Base-by-base conservation (phyloP, 2,113 vertebrate genomes). In the Alligator mississippiensis region DNA sequence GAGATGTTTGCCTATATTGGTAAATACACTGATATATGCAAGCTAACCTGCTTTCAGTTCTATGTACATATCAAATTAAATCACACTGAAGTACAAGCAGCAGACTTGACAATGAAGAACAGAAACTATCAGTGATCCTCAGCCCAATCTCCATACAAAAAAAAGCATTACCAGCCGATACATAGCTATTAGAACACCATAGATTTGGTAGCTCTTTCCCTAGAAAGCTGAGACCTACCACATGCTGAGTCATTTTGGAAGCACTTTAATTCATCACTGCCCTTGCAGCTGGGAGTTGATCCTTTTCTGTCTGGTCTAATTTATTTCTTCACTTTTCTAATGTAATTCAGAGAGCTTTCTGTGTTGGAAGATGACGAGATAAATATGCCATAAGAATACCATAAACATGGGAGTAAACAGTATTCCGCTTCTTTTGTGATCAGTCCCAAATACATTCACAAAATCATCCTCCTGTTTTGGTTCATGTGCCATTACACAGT, bases 361-460 rank as follows among this genome's bases (percentile, higher is more conserved):
- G 14, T 15, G 63, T 6, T 28, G 61, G 28, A 14, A 14, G 27
- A 64, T 47, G 47, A 8, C 9, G 47, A 47, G 47, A 47, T 47
- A 9, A 47, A 47, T 47, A 47, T 47, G 47, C 47, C 47, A 47
- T 47, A 47, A 47, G 47, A 47, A 47, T 47, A 47, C 47, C 8
- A 47, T 47, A 47, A 47, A 47, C 87, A 89, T 22, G 11, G 9
- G 62, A 75, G 34, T 30, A 27, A 62, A 68, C 30, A 18, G 25
- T 72, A 5, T 1, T 75, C 14, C 47, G 0, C 1, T 10, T 3
- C 1, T 76, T 15, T 22, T 12, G 60, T 77, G 3, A 22, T 4
- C 55, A 2, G 9, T 2, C 58, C 7, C 12, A 77, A 1, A 11
- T 54, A 11, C 11, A 1, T 1, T n/a, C 22, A 27, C 14, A 77